phyloP scores from a whole-genome alignment of 2,113 vertebrate genomes.

The Silurus asotus region DNA sequence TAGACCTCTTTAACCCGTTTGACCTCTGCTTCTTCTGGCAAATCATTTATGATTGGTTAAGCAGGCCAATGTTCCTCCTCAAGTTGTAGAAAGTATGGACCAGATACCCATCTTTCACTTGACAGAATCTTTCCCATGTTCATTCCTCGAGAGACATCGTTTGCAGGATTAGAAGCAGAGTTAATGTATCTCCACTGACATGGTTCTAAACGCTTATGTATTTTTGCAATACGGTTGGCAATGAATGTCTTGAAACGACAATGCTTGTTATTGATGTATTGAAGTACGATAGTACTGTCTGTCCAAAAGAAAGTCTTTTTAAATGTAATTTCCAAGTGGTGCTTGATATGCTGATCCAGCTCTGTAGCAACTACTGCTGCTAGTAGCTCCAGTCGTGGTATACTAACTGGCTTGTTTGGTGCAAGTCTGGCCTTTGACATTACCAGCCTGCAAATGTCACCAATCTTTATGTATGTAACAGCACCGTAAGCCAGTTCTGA shows the following conservation, averaged over 20 bases:
- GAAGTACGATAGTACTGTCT: too few relatives aligned
- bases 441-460: neutral
- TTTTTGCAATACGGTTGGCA: too few relatives aligned
- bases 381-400: neutral
- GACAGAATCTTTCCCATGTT: neutral
- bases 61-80: neutral
- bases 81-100: neutral
- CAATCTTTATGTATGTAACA: conserved; percentile 15
- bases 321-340: neutral
- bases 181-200: neutral
- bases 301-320: neutral
- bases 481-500: neutral
- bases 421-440: conserved; percentile 17
- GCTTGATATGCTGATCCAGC: too few relatives aligned
- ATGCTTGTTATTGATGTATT: too few relatives aligned
- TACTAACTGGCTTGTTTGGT: conserved; percentile 10
- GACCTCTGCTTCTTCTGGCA: neutral
- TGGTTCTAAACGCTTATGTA: too few relatives aligned
- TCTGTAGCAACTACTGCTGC: conserved; percentile 7
- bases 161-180: neutral
- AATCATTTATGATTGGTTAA: neutral
- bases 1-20: neutral
- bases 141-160: conserved; percentile 9
- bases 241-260: too few relatives aligned
- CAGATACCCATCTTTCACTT: neutral